These are phyloP conservation scores for Oreochromis spilurus DNA, from an alignment of 2,113 vertebrate species.

Conservation along the genomic window DNA sequence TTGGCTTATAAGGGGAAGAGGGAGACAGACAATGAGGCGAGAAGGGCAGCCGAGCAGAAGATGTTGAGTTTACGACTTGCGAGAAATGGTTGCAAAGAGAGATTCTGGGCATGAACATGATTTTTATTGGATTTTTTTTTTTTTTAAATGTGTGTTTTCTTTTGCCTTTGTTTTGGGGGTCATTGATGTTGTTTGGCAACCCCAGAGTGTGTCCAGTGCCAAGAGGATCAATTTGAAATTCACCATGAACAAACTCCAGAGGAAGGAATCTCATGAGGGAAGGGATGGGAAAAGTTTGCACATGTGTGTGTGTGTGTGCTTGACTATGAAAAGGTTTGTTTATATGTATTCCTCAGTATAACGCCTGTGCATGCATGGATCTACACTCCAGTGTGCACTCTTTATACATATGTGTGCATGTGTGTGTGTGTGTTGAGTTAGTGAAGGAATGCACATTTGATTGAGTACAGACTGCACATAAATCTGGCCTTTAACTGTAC, in stretches of 20 bases:
- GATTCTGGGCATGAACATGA: conserved; percentile 51
- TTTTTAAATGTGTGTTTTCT: conserved; percentile 40
- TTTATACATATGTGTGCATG: conserved; percentile 12
- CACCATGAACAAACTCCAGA: conserved; percentile 42
- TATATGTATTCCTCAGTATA: conserved; percentile 26
- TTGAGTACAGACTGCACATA: conserved; percentile 78
- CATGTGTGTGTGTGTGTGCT: background rate
- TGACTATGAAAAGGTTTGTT: conserved; percentile 14
- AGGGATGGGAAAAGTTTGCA: conserved; percentile 7
- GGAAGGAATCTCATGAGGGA: conserved; percentile 27
- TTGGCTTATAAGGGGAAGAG: conserved; percentile 44
- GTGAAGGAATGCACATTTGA: conserved; percentile 78
- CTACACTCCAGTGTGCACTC: conserved; percentile 2
- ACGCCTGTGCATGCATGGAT: conserved; percentile 1
- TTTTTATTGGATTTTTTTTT: conserved; percentile 59
- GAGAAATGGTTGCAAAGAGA: conserved; percentile 18
- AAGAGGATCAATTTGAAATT: conserved; percentile 60
- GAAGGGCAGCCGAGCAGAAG: conserved; percentile 5
- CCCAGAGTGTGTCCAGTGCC: conserved; percentile 33
- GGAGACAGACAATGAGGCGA: conserved; percentile 8
- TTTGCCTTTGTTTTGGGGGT: conserved; percentile 39
- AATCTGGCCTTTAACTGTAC: conserved; percentile 77
- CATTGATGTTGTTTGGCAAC: conserved; percentile 56
- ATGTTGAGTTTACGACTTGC: conserved; percentile 12
- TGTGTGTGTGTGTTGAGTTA: conserved; percentile 71